Conservation (phyloP, 1,140 invertebrate species). For the Teleogryllus occipitalis region DNA sequence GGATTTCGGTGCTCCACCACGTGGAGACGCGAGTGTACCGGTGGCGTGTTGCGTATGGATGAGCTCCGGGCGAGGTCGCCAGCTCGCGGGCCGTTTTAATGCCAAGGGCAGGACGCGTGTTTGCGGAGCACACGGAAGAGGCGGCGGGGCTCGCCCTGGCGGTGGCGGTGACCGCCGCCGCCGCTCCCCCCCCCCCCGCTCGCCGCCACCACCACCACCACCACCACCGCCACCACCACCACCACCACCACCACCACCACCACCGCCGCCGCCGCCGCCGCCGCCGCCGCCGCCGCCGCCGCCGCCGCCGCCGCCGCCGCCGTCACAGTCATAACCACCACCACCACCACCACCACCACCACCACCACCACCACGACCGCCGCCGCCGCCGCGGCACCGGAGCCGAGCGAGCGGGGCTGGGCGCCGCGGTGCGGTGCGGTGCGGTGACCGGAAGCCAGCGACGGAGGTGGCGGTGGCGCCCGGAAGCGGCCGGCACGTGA, state of each 20-base stretch:
- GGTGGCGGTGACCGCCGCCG: background rate
- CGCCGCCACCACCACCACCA: background rate
- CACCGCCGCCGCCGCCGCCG: background rate
- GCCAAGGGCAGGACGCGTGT: no score
- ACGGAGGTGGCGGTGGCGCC: no score
- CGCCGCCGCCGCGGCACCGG: background rate
- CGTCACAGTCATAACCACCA: conserved; percentile 6
- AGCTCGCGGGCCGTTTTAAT: no score
- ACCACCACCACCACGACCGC: background rate
- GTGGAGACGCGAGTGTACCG: no score
- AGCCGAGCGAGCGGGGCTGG: no score
- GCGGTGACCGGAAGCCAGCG: no score
- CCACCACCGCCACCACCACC: background rate
- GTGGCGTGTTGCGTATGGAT: no score
- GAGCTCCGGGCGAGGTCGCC: no score
- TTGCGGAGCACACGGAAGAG: background rate
- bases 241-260: background rate
- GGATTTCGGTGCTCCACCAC: no score
- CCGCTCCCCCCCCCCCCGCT: background rate
- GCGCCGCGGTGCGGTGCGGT: no score
- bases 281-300: background rate
- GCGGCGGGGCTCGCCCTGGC: background rate
- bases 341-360: background rate
- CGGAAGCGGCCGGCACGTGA: no score
- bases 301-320: background rate